Evolutionary conservation across 2,888 invertebrate species (phyloP).

Genomic region (Pollenia griseotomentosa): DNA sequence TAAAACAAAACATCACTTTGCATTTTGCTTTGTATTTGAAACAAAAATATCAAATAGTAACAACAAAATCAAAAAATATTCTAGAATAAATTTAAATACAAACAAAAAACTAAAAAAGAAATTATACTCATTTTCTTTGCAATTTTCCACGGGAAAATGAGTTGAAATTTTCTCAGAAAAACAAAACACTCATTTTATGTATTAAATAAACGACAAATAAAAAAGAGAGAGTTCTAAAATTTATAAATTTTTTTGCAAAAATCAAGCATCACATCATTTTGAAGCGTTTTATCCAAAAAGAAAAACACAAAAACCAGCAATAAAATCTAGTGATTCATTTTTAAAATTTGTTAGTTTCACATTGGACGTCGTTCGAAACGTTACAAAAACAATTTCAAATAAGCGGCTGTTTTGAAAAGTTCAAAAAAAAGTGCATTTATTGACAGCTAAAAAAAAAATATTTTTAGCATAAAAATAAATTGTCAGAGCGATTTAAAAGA

Average conservation of each 20-base stretch:
- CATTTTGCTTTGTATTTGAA: slow-evolving; percentile 38
- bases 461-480: not conserved
- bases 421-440: slow-evolving; percentile 27
- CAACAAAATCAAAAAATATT: slow-evolving; percentile 44
- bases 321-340: slow-evolving; percentile 75
- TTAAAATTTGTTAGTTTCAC: slow-evolving; percentile 73
- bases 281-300: slow-evolving; percentile 24
- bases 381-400: slow-evolving; percentile 45
- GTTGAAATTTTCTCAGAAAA: slow-evolving; percentile 30
- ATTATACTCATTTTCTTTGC: slow-evolving; percentile 37
- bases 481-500: slow-evolving; percentile 45
- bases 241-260: slow-evolving; percentile 42
- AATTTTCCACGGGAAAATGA: slow-evolving; percentile 39
- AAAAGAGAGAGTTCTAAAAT: slow-evolving; percentile 34
- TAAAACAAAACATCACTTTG: slow-evolving; percentile 49
- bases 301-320: slow-evolving; percentile 59
- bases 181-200: slow-evolving; percentile 30
- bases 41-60: slow-evolving; percentile 45
- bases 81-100: slow-evolving; percentile 62
- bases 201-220: not conserved
- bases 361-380: slow-evolving; percentile 70
- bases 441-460: slow-evolving; percentile 18
- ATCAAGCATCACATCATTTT: slow-evolving; percentile 21
- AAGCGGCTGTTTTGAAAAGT: slow-evolving; percentile 30
- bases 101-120: slow-evolving; percentile 45